Evolutionary conservation across 2,797 vertebrate genomes (phyloP).

Genomic region (Tamandua tetradactyla): DNA sequence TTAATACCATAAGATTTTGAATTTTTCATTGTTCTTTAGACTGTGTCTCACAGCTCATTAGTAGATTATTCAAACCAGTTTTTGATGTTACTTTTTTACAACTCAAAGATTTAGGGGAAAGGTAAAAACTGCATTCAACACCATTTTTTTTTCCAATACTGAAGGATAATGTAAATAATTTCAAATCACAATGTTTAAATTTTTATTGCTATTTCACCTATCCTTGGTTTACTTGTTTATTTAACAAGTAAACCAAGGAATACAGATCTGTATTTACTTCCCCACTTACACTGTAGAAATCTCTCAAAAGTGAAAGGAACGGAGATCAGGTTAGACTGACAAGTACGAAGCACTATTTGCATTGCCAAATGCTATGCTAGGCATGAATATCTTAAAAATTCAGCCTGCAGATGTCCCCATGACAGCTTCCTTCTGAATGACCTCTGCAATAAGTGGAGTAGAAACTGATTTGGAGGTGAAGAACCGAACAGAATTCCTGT

Average conservation of each 20-base stretch:
- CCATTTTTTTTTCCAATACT: background rate
- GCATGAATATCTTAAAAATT: background rate
- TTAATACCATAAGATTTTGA: background rate
- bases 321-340: background rate
- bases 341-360: background rate
- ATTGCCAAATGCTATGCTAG: background rate
- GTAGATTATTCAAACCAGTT: background rate
- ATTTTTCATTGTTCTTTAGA: background rate
- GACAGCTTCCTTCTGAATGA: background rate
- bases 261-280: background rate
- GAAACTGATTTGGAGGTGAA: background rate
- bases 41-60: background rate
- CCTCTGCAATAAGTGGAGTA: background rate
- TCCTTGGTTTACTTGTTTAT: too few species aligned
- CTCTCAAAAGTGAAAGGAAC: background rate
- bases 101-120: background rate
- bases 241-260: background rate
- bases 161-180: conserved; percentile 2
- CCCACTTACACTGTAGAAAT: background rate
- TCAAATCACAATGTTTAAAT: background rate
- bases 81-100: background rate
- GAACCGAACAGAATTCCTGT: background rate
- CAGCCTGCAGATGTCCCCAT: background rate
- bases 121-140: background rate
- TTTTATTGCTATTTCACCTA: background rate